These are phyloP conservation scores for Siniperca undulata DNA, from an alignment of 2,797 vertebrate genomes.

Conservation along the genomic window DNA sequence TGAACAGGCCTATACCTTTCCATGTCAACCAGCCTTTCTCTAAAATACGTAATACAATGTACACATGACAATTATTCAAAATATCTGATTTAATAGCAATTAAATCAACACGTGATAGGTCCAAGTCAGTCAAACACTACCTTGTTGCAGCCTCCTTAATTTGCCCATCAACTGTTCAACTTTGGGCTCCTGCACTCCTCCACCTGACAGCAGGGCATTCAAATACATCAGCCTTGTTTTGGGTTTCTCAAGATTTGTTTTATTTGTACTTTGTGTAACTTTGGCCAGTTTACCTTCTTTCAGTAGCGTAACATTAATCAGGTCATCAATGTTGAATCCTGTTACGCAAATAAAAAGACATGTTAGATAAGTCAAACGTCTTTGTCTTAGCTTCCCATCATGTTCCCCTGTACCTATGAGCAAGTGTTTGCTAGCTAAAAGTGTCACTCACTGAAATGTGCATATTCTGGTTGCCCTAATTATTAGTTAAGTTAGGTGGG, in stretches of 20 bases:
- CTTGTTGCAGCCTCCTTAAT: conserved; percentile 69
- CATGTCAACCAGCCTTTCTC: too few species aligned
- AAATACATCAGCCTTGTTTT: neutral
- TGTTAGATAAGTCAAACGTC: neutral
- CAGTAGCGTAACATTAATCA: conserved; percentile 10
- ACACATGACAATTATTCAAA: neutral
- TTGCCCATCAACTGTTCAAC: conserved; percentile 63
- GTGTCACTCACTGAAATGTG: neutral
- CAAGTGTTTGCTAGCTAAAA: neutral
- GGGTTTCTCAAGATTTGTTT: neutral
- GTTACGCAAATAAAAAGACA: neutral
- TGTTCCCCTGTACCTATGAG: neutral
- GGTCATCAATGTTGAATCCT: conserved; percentile 51
- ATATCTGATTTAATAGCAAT: neutral
- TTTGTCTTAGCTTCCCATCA: neutral
- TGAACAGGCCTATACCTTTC: neutral
- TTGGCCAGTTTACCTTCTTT: conserved; percentile 39
- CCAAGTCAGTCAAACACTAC: conserved; percentile 46
- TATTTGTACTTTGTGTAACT: neutral
- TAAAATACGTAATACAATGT: neutral
- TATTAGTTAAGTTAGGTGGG: neutral
- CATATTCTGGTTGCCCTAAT: neutral
- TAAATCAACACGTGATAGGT: neutral
- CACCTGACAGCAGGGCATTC: conserved; percentile 27
- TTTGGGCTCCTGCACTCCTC: conserved; percentile 42